Conservation (phyloP, 2,113 vertebrate genomes). For the Platichthys flesus region DNA sequence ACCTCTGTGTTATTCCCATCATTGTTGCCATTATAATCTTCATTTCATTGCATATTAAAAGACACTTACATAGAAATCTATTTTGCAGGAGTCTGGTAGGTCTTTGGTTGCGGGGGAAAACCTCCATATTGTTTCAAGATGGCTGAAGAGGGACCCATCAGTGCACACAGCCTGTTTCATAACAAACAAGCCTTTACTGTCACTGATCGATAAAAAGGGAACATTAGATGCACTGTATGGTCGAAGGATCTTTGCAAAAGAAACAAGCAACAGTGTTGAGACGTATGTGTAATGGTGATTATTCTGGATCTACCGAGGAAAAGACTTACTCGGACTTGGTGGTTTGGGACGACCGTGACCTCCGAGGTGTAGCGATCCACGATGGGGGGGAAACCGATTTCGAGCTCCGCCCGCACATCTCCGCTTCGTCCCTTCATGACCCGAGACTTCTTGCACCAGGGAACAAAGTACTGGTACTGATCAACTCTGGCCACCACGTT, state of each 20-base stretch:
- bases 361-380: slow-evolving; percentile 81
- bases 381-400: slow-evolving; percentile 84
- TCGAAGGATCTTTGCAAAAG: too few relatives aligned
- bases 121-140: slow-evolving; percentile 85
- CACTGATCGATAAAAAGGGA: too few relatives aligned
- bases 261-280: too few relatives aligned
- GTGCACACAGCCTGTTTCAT: slow-evolving; percentile 82
- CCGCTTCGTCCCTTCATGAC: slow-evolving; percentile 55
- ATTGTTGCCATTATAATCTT: background rate
- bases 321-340: slow-evolving; percentile 80
- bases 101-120: slow-evolving; percentile 75
- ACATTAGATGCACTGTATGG: too few relatives aligned
- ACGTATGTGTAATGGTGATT: background rate
- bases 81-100: slow-evolving; percentile 72
- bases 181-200: background rate
- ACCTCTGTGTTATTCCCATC: background rate
- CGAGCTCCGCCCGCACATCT: slow-evolving; percentile 69
- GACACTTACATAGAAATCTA: slow-evolving; percentile 83
- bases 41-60: background rate
- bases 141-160: slow-evolving; percentile 83
- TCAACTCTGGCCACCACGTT: slow-evolving; percentile 79
- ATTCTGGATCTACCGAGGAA: background rate
- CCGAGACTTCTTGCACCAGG: slow-evolving; percentile 84
- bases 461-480: slow-evolving; percentile 83
- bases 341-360: slow-evolving; percentile 78